Evolutionary conservation across 2,888 invertebrate genomes (phyloP).

Genomic region (Scelioninae gen. 1): DNA sequence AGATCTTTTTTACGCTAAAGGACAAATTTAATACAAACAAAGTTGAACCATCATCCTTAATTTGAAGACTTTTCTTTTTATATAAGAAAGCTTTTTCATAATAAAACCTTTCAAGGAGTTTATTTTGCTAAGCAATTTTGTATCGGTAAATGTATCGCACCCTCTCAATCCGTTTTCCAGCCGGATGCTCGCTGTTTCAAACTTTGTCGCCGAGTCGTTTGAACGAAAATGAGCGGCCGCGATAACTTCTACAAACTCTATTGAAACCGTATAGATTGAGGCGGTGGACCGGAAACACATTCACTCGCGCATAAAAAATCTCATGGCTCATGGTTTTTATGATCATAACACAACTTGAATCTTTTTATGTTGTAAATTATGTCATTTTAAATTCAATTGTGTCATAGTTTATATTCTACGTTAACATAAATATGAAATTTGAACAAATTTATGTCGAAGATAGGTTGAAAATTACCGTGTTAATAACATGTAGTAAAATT

Average conservation of each 20-base stretch:
- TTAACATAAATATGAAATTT: background rate
- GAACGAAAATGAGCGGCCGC: conserved; percentile 69
- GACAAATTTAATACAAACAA: too few species aligned
- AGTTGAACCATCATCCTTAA: too few species aligned
- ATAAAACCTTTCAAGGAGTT: conserved; percentile 10
- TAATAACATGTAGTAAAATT: too few species aligned
- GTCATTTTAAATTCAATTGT: conserved; percentile 9
- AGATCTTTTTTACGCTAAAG: too few species aligned
- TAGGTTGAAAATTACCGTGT: too few species aligned
- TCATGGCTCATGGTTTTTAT: conserved; percentile 45
- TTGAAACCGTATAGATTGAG: conserved; percentile 68
- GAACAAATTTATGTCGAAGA: too few species aligned
- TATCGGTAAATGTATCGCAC: conserved; percentile 59
- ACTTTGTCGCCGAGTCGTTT: conserved; percentile 71
- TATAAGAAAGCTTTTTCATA: conserved; percentile 8
- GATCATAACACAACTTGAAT: conserved; percentile 27
- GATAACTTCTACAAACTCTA: conserved; percentile 67
- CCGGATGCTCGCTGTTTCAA: conserved; percentile 67
- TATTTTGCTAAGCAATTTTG: conserved; percentile 53
- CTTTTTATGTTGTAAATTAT: conserved; percentile 20
- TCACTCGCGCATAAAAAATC: conserved; percentile 71
- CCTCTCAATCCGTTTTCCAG: conserved; percentile 66
- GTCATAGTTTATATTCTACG: background rate
- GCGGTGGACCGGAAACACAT: conserved; percentile 68
- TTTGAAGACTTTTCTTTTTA: background rate